Base-by-base conservation (phyloP, 2,888 invertebrate species). In the Carabus problematicus region DNA sequence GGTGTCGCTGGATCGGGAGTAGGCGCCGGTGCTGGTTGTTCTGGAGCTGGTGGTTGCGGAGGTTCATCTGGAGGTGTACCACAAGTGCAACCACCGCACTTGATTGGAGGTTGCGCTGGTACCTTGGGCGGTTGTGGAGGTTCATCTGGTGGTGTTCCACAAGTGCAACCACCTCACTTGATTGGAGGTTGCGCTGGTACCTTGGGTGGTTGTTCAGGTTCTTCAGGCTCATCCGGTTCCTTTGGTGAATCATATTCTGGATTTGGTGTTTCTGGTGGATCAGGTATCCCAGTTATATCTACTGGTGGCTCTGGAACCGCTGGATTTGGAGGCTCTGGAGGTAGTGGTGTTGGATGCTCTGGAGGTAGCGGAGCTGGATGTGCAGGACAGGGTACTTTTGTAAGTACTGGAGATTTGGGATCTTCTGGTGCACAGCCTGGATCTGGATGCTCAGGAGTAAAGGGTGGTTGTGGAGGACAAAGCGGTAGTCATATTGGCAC, bases 1-100 rank as follows among this genome's bases (percentile, higher is more conserved):
- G 58, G 49, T 16, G 40, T 29, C 60, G 52, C 59, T 47, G 67
- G 64, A 56, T 12, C 54, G n/a, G 59, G 29, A 29, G 29, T 29
- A 29, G 3, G 14, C 19, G 12, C 16, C 19, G 59, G 29, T n/a
- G 19, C 40, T 7, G 29, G n/a, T 18, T 19, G 43, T 12, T 66
- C 40, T 47, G 64, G 47, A 47, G 45, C 11, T 45, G 29, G 39
- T n/a, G 52, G 60, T 8, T 64, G 43, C 16, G 66, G 18, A 16
- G 16, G 58, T 40, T 41, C 29, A 3, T 47, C 14, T 45, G 47
- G 14, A n/a, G 43, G 1, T 14, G 63, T 29, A 7, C 40, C 39
- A n/a, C n/a, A 14, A 14, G 14, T 29, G 39, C 29, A 29, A 19
- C 9, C 39, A 39, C n/a, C 4, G 3, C 58, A 58, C 29, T 29